Percentiles rank a stretch among this genome's conserved stretches.
These are phyloP conservation scores for Natator depressus DNA, from an alignment of 2,113 vertebrate species.

Conservation along the genomic window DNA sequence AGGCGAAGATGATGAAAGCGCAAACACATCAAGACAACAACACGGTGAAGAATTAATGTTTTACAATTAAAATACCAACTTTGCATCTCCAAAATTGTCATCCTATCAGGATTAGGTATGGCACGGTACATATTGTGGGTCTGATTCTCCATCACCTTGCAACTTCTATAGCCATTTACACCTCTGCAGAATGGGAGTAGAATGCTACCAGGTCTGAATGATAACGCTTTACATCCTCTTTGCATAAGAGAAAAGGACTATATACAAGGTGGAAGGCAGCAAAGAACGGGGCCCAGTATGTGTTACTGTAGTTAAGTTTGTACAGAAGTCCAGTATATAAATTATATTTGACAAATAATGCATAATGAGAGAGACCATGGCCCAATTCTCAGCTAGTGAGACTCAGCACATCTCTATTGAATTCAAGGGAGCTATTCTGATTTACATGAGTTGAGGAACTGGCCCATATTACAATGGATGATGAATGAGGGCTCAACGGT, in stretches of 20 bases:
- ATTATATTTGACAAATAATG: not conserved
- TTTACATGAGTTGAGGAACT: not conserved
- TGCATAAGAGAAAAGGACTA: not conserved
- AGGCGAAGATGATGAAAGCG: not conserved
- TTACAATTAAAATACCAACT: not conserved
- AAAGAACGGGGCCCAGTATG: not conserved
- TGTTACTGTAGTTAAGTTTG: not conserved
- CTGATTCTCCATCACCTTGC: not conserved
- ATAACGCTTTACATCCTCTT: not conserved
- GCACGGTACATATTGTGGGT: not conserved
- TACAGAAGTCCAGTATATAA: not conserved
- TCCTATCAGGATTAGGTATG: not conserved
- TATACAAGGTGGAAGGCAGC: not conserved
- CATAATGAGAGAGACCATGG: not conserved
- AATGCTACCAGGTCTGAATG: not conserved
- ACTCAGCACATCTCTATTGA: not conserved
- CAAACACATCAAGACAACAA: not conserved
- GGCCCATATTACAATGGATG: not conserved
- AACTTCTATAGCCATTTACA: not conserved
- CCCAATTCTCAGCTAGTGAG: not conserved
- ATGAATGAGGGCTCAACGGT: not conserved
- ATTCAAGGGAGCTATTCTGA: not conserved
- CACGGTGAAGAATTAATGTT: not conserved
- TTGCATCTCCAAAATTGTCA: not conserved
- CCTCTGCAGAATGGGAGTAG: rapidly evolving